phyloP scores from a whole-genome alignment of 2,113 vertebrate species.

The Abramis brama region DNA sequence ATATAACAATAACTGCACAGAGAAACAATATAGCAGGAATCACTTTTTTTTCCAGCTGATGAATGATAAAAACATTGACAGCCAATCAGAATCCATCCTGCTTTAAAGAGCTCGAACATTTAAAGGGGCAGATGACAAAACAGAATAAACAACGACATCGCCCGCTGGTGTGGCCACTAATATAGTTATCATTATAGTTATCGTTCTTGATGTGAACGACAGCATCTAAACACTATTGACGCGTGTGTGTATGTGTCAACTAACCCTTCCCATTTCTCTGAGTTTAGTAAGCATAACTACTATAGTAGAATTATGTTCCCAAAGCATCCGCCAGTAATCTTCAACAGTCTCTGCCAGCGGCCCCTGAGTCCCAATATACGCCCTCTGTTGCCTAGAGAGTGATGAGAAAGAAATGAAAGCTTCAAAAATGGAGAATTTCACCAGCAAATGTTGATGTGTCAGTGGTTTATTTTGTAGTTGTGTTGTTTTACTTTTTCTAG shows the following conservation, averaged over 20 bases:
- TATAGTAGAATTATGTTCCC: slow-evolving; percentile 99
- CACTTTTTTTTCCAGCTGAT: too few relatives aligned
- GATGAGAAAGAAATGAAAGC: slow-evolving; percentile 13
- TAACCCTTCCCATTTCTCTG: slow-evolving; percentile 97
- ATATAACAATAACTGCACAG: too few relatives aligned
- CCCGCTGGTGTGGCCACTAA: too few relatives aligned
- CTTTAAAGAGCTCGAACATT: too few relatives aligned
- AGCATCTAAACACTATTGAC: background rate
- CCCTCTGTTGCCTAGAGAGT: slow-evolving; percentile 88
- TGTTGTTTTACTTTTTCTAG: background rate
- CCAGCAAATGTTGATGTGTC: background rate
- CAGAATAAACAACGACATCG: too few relatives aligned
- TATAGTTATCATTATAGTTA: too few relatives aligned
- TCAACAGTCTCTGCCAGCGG: slow-evolving; percentile 97
- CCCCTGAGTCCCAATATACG: slow-evolving; percentile 97
- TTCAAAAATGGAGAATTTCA: background rate
- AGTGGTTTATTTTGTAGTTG: background rate
- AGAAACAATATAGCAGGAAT: too few relatives aligned
- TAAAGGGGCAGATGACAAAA: too few relatives aligned
- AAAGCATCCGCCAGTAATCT: slow-evolving; percentile 99
- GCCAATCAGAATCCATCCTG: too few relatives aligned
- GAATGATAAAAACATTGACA: too few relatives aligned
- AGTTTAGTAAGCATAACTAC: slow-evolving; percentile 98
- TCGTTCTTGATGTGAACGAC: too few relatives aligned
- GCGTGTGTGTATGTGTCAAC: slow-evolving; percentile 41